A percentile compares a stretch with the other conserved stretches of the same genome.
Conservation (phyloP, 2,113 vertebrate genomes). For the Malurus alboscapulatus region DNA sequence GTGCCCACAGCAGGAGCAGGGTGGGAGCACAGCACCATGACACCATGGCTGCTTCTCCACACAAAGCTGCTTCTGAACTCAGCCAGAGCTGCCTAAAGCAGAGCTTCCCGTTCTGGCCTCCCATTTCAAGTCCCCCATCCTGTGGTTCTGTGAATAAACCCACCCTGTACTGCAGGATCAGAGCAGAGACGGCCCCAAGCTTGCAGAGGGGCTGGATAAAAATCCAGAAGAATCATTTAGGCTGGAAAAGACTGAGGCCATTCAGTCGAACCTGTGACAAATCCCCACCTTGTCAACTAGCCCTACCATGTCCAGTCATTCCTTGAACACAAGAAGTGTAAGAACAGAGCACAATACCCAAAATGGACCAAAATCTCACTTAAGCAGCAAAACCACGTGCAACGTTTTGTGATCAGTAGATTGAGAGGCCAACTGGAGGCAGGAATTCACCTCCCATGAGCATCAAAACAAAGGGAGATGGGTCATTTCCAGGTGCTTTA, state of each 20-base stretch:
- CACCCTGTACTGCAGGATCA: accelerated
- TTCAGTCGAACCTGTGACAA: neutral
- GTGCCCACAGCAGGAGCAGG: neutral
- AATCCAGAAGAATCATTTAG: neutral
- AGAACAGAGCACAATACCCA: neutral
- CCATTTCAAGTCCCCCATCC: neutral
- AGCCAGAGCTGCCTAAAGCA: neutral
- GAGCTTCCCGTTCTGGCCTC: neutral
- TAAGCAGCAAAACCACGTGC: neutral
- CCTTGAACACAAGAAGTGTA: neutral
- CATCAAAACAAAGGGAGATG: neutral
- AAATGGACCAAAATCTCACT: neutral
- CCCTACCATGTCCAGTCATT: accelerated
- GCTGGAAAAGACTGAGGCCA: neutral
- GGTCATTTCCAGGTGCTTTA: neutral
- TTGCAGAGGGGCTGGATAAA: neutral
- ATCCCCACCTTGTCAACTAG: neutral
- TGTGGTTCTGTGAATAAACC: neutral
- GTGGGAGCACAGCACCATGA: neutral
- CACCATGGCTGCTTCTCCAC: neutral
- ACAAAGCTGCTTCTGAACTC: neutral
- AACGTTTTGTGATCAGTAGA: neutral
- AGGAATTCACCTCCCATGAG: neutral
- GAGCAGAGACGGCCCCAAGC: neutral
- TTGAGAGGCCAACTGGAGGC: neutral